Conservation (phyloP, 2,113 vertebrate species). For the Sylvietta virens region DNA sequence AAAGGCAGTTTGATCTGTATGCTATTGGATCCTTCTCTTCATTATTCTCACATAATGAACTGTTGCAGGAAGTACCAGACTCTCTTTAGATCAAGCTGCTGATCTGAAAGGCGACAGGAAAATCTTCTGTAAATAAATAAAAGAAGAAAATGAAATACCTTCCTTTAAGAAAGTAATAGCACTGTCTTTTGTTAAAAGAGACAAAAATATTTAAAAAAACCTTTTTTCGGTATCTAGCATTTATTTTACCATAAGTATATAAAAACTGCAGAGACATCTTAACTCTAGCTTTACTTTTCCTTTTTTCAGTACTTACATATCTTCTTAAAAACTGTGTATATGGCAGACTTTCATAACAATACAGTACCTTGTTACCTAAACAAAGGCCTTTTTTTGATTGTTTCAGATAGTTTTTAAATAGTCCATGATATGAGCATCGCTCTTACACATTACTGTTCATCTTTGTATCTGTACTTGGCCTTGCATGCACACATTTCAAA, state of each 20-base stretch:
- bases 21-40: not conserved
- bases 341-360: not conserved
- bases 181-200: not conserved
- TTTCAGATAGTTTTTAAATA: not conserved
- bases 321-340: not conserved
- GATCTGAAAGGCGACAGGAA: not conserved
- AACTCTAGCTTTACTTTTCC: not conserved
- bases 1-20: not conserved
- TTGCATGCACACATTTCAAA: not conserved
- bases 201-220: rapidly evolving
- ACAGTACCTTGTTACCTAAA: not conserved
- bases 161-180: not conserved
- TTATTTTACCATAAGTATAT: not conserved
- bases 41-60: not conserved
- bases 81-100: not conserved
- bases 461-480: not conserved
- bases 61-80: not conserved
- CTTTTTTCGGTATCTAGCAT: not conserved
- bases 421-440: not conserved
- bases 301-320: not conserved
- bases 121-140: not conserved
- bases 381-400: not conserved
- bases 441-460: not conserved
- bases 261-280: not conserved
- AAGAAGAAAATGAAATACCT: not conserved